Evolutionary conservation across 2,797 vertebrate genomes (phyloP), one percentile per base, ranked within the genome.

Genomic region (Alauda arvensis): DNA sequence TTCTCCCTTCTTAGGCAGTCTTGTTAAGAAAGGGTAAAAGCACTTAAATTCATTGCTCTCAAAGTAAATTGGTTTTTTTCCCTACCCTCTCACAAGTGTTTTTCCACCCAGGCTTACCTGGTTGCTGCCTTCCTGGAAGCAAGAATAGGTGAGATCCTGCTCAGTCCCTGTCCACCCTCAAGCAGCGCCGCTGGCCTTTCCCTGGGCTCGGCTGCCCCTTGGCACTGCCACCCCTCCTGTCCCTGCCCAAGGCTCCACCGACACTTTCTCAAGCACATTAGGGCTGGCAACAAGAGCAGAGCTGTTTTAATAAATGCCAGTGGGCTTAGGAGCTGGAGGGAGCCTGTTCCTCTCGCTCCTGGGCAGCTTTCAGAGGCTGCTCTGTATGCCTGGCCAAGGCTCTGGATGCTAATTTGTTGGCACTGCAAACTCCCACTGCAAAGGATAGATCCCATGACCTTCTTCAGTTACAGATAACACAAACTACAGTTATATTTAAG

Each of bases 401-500:
- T 90, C 63, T 15, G 34, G 59, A 96, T 95, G 94, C 82, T 89
- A 89, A 92, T 87, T 86, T 92, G 75, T 85, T 93, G 93, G 92
- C 93, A 89, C 75, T 45, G 70, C 90, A 81, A 40, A 12, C 42
- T 85, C 59, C 63, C 23, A 4, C 20, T 89, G 87, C 56, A 81
- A 90, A 33, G 7, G 20, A 77, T 12, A 57, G 93, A 93, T 93
- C 86, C 89, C 80, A 62, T 89, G 83, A 93, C 92, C 91, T 95
- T 93, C 94, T 92, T 77, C 81, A 62, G 85, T 94, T 95, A 92
- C 93, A 96, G 93, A 95, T 94, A 94, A 91, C 91, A 91, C 83
- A 88, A 95, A 89, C 78, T 91, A 15, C 74, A 83, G 90, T 95
- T 87, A 81, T 87, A 51, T 89, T 78, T 40, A 88, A 94, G 87